Conservation (phyloP, 1,140 invertebrate species). For the Drosophila punjabiensis region DNA sequence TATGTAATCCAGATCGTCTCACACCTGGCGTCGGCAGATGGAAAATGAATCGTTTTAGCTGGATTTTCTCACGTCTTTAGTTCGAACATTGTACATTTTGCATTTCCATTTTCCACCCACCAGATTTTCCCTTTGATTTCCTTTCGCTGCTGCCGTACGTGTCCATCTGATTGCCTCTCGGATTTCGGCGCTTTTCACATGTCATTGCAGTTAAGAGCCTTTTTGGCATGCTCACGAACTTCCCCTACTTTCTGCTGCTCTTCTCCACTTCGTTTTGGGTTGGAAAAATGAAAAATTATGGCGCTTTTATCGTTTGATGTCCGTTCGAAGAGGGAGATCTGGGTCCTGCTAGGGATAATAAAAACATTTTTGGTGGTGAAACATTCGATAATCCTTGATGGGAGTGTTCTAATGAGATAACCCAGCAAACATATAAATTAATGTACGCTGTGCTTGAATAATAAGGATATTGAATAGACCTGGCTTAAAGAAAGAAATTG, state of each 20-base stretch:
- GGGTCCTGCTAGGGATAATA: slow-evolving; percentile 22
- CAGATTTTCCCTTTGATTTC: slow-evolving; percentile 49
- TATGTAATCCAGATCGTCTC: slow-evolving; percentile 19
- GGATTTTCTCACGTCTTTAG: slow-evolving; percentile 58
- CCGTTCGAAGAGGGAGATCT: not conserved
- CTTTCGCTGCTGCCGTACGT: slow-evolving; percentile 49
- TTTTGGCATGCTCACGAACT: slow-evolving; percentile 79
- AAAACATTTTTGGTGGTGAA: slow-evolving; percentile 4
- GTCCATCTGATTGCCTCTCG: slow-evolving; percentile 80
- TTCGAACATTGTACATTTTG: slow-evolving; percentile 32
- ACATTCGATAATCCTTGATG: not conserved
- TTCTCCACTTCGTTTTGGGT: slow-evolving; percentile 33
- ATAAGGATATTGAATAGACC: not conserved
- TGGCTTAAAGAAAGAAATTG: not conserved
- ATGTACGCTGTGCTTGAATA: not conserved
- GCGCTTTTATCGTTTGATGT: slow-evolving; percentile 28
- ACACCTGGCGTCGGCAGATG: slow-evolving; percentile 38
- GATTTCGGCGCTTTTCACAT: slow-evolving; percentile 77
- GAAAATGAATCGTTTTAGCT: slow-evolving; percentile 18
- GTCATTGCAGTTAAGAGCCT: slow-evolving; percentile 82
- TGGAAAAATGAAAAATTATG: slow-evolving; percentile 65
- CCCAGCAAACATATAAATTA: not conserved
- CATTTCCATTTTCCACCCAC: slow-evolving; percentile 58
- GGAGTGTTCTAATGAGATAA: not conserved
- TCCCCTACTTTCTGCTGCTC: not conserved